phyloP scores from a whole-genome alignment of 2,888 invertebrate species.

The Lithophane ornitopus region DNA sequence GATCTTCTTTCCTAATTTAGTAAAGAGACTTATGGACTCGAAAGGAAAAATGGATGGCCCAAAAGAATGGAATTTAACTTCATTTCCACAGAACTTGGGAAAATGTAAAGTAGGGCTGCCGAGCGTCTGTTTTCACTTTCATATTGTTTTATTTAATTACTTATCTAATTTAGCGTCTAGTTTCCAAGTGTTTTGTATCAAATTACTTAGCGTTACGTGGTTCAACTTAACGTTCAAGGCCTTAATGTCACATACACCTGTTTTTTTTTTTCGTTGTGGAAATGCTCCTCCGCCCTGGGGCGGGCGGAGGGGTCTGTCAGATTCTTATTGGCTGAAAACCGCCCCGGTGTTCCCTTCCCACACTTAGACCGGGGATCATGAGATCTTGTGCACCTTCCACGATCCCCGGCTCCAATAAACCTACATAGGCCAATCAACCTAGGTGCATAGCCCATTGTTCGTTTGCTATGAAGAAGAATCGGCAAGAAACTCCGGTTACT shows the following conservation, averaged over 20 bases:
- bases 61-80: constrained; percentile 1
- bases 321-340: too few species aligned
- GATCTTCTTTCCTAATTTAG: constrained; percentile 28
- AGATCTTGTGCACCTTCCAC: too few species aligned
- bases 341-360: too few species aligned
- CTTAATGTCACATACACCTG: too few species aligned
- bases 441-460: neutral
- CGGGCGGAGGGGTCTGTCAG: too few species aligned
- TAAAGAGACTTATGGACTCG: constrained; percentile 9
- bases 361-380: too few species aligned
- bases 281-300: too few species aligned
- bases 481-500: neutral
- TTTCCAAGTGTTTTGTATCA: neutral
- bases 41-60: neutral
- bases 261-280: too few species aligned
- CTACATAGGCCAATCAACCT: neutral
- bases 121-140: neutral
- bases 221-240: too few species aligned
- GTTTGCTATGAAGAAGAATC: neutral
- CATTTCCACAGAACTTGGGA: neutral
- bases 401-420: too few species aligned
- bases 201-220: neutral
- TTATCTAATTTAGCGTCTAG: neutral
- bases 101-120: constrained; percentile 20
- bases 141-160: neutral